Conservation (phyloP, 2,888 invertebrate species). For the Hartigia nigra region DNA sequence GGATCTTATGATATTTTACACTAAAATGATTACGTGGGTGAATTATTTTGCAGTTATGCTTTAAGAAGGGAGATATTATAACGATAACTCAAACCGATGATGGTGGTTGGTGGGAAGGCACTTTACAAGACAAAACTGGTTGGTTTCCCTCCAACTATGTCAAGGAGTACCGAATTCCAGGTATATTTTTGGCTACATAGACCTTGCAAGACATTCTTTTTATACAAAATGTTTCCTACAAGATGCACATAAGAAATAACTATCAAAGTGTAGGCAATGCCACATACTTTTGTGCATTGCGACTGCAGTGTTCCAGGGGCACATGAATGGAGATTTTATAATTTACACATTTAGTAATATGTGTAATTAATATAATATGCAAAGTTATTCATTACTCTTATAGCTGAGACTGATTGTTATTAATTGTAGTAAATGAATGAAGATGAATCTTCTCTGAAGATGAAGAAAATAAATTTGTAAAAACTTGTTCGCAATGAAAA, state of each 20-base stretch:
- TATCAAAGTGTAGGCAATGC: too few species aligned
- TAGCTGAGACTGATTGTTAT: too few species aligned
- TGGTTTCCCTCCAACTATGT: constrained; percentile 99
- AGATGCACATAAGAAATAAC: not conserved
- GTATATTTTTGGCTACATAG: constrained; percentile 47
- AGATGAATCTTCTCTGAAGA: too few species aligned
- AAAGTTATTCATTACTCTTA: too few species aligned
- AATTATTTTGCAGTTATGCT: constrained; percentile 77
- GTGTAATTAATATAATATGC: too few species aligned
- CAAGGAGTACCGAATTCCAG: constrained; percentile 82
- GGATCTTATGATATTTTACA: not conserved
- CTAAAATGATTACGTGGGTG: not conserved
- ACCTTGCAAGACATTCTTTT: not conserved
- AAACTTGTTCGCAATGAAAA: too few species aligned
- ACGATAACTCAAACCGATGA: constrained; percentile 96
- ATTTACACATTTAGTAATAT: too few species aligned
- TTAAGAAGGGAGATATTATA: constrained; percentile 95
- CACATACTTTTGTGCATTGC: too few species aligned
- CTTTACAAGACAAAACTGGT: constrained; percentile 92
- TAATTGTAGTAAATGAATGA: too few species aligned
- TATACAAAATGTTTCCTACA: not conserved
- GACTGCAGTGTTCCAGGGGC: too few species aligned
- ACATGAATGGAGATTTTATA: too few species aligned
- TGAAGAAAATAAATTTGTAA: too few species aligned
- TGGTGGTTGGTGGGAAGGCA: constrained; percentile 99